Base-by-base conservation (phyloP, 2,888 invertebrate species). In the Hirtodrosophila alboralis region DNA sequence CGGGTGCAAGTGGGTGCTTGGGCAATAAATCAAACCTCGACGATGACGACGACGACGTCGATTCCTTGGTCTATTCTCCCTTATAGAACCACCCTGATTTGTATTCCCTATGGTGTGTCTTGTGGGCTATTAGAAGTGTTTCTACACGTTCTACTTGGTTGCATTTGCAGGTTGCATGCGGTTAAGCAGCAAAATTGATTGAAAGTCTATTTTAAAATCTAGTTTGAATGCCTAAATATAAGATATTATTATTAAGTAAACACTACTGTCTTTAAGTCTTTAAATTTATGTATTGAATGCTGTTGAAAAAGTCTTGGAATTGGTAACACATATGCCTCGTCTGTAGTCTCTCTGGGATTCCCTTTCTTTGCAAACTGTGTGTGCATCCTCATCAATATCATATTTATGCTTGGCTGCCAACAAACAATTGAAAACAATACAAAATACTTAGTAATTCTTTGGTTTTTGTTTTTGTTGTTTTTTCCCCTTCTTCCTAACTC, bases 391-490 rank as follows among this genome's bases (percentile, higher is more conserved):
- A 75, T 81, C 75, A 78, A 75, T 80, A 80, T 81, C 75, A 80
- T 76, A 81, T 80, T 78, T 86, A 81, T 84, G 85, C 85, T 83
- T 73, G 78, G 71, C 71, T 86, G 87, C 86, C 81, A 84, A 71
- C 75, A 85, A 84, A 87, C 86, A 85, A 86, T 86, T 83, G 87
- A 75, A 76, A 83, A 76, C 79, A 83, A 83, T 84, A 78, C 83
- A 70, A 83, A 77, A 79, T 85, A 85, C 85, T 85, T 80, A 83
- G 70, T 70, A 85, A 77, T 73, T 85, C 83, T 72, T 81, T 54
- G 66, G 60, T 65, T 77, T 68, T 73, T 75, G 59, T 71, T 74
- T 64, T 68, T 67, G 49, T 44, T 66, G 34, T 48, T 43, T 26
- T 38, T 38, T 23, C 37, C 47, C 30, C 28, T 37, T 44, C 28